These are phyloP conservation scores for Adineta ricciae DNA, from an alignment of 2,888 invertebrate genomes.

Conservation along the genomic window DNA sequence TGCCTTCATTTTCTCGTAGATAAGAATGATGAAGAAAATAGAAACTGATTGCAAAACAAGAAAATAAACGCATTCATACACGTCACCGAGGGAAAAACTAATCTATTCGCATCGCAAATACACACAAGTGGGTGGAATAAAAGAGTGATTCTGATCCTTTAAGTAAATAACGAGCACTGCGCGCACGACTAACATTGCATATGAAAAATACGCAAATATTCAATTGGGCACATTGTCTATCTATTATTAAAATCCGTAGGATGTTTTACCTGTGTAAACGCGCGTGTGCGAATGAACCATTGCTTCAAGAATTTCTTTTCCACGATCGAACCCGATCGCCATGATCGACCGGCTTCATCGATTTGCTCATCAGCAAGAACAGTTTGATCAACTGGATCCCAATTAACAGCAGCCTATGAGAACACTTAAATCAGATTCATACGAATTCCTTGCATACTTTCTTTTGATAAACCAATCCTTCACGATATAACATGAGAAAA, in stretches of 20 bases:
- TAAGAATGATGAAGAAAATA: not conserved
- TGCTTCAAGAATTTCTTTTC: conserved; percentile 77
- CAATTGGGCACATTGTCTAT: not conserved
- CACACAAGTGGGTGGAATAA: not conserved
- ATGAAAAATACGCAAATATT: not conserved
- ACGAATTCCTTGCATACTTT: conserved; percentile 52
- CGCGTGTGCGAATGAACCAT: conserved; percentile 85
- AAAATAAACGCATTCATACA: not conserved
- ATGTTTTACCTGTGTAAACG: conserved; percentile 47
- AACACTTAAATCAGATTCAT: not conserved
- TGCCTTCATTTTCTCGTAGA: not conserved
- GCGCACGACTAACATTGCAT: conserved; percentile 27
- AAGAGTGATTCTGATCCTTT: no score
- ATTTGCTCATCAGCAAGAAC: conserved; percentile 97
- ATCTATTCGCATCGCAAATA: not conserved
- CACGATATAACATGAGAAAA: conserved; percentile 74
- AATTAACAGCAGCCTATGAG: conserved; percentile 72
- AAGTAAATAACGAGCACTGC: conserved; percentile 20
- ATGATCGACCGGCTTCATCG: conserved; percentile 74
- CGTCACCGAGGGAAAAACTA: not conserved
- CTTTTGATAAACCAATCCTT: conserved; percentile 73
- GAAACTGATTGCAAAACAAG: not conserved
- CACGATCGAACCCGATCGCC: conserved; percentile 89
- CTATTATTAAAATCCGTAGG: no score
- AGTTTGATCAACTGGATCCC: conserved; percentile 95